phyloP scores from a whole-genome alignment of 1,140 invertebrate species.

The Lepidurus couesii region DNA sequence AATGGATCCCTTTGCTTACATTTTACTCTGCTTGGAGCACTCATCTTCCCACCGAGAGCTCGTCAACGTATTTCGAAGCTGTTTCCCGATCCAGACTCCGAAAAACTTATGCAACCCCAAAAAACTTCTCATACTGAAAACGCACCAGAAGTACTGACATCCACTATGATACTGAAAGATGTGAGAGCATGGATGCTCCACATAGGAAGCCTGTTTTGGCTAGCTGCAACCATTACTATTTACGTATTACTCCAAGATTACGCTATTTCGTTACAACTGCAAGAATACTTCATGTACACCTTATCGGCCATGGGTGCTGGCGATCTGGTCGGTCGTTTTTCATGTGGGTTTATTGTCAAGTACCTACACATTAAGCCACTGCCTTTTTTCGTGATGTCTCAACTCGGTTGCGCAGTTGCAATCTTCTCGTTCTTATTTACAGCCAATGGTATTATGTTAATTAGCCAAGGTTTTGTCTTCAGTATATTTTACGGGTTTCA shows the following conservation, averaged over 20 bases:
- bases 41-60: constrained; percentile 38
- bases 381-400: constrained; percentile 26
- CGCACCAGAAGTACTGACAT: neutral
- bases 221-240: constrained; percentile 37
- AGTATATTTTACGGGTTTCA: constrained; percentile 36
- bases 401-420: constrained; percentile 31
- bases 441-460: constrained; percentile 26
- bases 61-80: neutral
- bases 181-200: constrained; percentile 37
- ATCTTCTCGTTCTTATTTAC: constrained; percentile 33
- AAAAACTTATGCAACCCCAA: constrained; percentile 33
- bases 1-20: constrained; percentile 48
- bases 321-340: constrained; percentile 36
- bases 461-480: constrained; percentile 34
- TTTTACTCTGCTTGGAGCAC: constrained; percentile 38
- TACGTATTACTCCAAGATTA: constrained; percentile 39
- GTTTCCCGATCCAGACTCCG: constrained; percentile 9
- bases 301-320: constrained; percentile 35
- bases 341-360: constrained; percentile 31
- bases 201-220: constrained; percentile 37
- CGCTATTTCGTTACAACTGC: constrained; percentile 29
- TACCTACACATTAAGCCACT: constrained; percentile 16
- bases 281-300: constrained; percentile 33
- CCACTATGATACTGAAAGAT: constrained; percentile 31
- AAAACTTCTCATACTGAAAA: constrained; percentile 33